phyloP scores from a whole-genome alignment of 1,140 invertebrate species.

The Watersipora subatra region DNA sequence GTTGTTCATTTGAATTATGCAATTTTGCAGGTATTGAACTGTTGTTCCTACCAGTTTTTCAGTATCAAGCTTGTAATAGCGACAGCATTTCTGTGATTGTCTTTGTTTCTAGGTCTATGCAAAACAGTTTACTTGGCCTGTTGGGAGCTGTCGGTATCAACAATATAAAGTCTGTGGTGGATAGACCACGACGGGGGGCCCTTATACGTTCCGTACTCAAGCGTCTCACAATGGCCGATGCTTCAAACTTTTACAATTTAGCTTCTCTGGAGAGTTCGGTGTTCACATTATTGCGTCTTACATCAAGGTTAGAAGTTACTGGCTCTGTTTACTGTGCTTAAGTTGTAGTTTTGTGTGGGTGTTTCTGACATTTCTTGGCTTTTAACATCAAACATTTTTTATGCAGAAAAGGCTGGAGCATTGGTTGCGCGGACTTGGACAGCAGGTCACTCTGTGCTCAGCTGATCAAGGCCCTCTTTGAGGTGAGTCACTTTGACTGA shows the following conservation, averaged over 20 bases:
- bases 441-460: conserved; percentile 20
- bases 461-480: conserved; percentile 25
- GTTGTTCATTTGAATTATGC: too few relatives aligned
- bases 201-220: conserved; percentile 20
- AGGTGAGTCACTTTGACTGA: conserved; percentile 19
- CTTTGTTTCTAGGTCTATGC: background rate
- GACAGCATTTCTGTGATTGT: background rate
- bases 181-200: conserved; percentile 5
- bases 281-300: conserved; percentile 33
- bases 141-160: background rate
- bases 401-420: conserved; percentile 29
- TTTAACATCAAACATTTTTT: too few relatives aligned
- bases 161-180: background rate
- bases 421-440: conserved; percentile 24
- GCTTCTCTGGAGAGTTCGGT: conserved; percentile 33
- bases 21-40: too few relatives aligned
- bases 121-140: background rate
- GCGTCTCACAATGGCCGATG: conserved; percentile 30
- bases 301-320: conserved; percentile 26
- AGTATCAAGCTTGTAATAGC: too few relatives aligned
- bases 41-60: too few relatives aligned
- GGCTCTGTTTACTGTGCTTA: too few relatives aligned
- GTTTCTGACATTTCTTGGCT: too few relatives aligned
- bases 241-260: conserved; percentile 40
- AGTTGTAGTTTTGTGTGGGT: too few relatives aligned